Conservation (phyloP, 2,888 invertebrate species). For the Eupithecia dodoneata region DNA sequence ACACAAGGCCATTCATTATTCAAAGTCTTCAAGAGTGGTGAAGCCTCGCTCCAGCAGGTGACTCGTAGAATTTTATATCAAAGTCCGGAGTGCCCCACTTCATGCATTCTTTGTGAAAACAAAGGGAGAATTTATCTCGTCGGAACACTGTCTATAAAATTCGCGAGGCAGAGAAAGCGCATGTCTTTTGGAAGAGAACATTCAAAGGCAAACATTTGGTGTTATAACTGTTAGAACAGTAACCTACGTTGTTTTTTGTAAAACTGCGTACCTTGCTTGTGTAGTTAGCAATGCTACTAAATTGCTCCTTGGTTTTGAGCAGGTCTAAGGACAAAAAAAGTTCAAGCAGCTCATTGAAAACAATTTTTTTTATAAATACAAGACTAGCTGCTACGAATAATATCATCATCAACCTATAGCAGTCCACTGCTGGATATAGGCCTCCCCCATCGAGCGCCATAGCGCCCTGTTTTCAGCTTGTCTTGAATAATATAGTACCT, state of each 20-base stretch:
- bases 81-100: slow-evolving; percentile 11
- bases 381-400: no score
- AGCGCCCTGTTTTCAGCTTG: no score
- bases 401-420: no score
- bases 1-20: background rate
- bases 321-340: background rate
- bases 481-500: no score
- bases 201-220: slow-evolving; percentile 2
- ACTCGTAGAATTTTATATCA: slow-evolving; percentile 8
- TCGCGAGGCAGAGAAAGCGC: slow-evolving; percentile 1
- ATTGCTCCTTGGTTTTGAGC: background rate
- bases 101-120: slow-evolving; percentile 13
- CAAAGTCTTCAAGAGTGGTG: background rate
- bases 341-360: no score
- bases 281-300: background rate
- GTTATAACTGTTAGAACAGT: background rate
- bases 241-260: background rate
- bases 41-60: background rate
- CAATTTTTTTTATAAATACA: no score
- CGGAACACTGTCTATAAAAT: slow-evolving; percentile 11
- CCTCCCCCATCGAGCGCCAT: no score
- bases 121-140: slow-evolving; percentile 14
- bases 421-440: no score
- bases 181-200: slow-evolving; percentile 6
- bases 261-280: background rate